A percentile compares a stretch with the other conserved stretches of the same genome.
phyloP scores from a whole-genome alignment of 2,888 invertebrate species.

The Acrobasis repandana region DNA sequence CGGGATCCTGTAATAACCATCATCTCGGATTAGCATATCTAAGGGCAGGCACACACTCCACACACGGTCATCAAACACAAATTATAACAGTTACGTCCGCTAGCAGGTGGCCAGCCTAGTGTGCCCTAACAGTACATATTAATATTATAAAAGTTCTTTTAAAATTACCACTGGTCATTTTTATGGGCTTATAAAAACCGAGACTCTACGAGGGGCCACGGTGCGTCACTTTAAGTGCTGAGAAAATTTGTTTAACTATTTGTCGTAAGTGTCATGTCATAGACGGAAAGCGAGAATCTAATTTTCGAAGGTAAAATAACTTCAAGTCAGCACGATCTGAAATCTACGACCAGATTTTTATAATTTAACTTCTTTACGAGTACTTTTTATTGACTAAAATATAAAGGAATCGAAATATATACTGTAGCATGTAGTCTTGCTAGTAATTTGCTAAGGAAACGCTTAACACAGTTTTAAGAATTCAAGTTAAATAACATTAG shows the following conservation, averaged over 20 bases:
- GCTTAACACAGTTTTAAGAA: too few species aligned
- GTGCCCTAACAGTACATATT: slow-evolving; percentile 33
- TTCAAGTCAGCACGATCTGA: too few species aligned
- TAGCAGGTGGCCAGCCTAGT: slow-evolving; percentile 27
- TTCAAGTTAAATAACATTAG: too few species aligned
- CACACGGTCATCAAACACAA: not conserved
- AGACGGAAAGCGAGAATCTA: slow-evolving; percentile 34
- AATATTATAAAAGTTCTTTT: slow-evolving; percentile 45
- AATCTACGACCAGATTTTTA: too few species aligned
- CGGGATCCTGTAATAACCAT: slow-evolving; percentile 2
- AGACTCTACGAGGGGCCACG: slow-evolving; percentile 64
- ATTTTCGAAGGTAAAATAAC: not conserved
- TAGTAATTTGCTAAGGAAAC: too few species aligned
- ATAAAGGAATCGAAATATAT: too few species aligned
- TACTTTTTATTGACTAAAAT: too few species aligned
- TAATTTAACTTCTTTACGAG: too few species aligned
- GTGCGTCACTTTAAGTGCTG: slow-evolving; percentile 64
- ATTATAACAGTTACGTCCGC: slow-evolving; percentile 21
- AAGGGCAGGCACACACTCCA: slow-evolving; percentile 23
- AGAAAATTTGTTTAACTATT: slow-evolving; percentile 57
- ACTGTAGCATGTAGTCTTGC: too few species aligned
- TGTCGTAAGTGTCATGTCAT: slow-evolving; percentile 35
- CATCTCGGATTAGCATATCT: slow-evolving; percentile 13
- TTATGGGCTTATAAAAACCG: slow-evolving; percentile 56
- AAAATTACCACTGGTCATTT: slow-evolving; percentile 52